Conservation (phyloP, 64 coral and sea anemone genomes). For the Pocillopora verrucosa region DNA sequence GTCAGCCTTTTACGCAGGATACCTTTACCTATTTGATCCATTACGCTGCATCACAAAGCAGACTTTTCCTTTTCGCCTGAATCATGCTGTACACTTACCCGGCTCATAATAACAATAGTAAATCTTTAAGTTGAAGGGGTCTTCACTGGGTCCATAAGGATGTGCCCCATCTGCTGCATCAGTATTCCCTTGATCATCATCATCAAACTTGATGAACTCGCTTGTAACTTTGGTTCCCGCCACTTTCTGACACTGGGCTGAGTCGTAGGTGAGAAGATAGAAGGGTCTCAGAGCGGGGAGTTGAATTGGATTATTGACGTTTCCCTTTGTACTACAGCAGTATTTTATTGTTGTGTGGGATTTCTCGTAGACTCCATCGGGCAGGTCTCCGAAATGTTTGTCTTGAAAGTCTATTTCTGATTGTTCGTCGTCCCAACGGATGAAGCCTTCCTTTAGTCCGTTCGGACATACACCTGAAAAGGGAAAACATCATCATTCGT, state of each 20-base stretch:
- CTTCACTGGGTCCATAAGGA: constrained; percentile 97
- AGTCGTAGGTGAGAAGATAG: constrained; percentile 89
- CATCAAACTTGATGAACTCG: constrained; percentile 98
- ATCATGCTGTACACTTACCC: constrained; percentile 48
- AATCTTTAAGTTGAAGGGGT: constrained; percentile 96
- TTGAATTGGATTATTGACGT: constrained; percentile 93
- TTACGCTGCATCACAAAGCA: background rate
- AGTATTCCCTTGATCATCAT: constrained; percentile 94
- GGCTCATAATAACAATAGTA: constrained; percentile 99
- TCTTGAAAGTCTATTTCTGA: constrained; percentile 85
- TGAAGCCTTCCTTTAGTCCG: constrained; percentile 87
- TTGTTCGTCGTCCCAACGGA: constrained; percentile 98
- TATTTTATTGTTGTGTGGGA: constrained; percentile 95
- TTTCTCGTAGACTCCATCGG: constrained; percentile 86
- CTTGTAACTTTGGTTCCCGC: constrained; percentile 83
- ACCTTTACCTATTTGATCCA: no score
- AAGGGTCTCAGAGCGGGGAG: constrained; percentile 90
- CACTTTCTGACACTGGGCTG: constrained; percentile 94
- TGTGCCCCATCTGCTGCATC: constrained; percentile 82
- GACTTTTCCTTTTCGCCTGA: background rate
- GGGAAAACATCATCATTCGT: background rate
- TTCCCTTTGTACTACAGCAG: constrained; percentile 94
- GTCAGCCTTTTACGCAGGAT: no score
- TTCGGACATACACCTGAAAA: constrained; percentile 79
- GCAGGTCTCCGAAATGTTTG: constrained; percentile 70